Evolutionary conservation across 2,797 vertebrate species (phyloP).

Genomic region (Epinephelus awoara): DNA sequence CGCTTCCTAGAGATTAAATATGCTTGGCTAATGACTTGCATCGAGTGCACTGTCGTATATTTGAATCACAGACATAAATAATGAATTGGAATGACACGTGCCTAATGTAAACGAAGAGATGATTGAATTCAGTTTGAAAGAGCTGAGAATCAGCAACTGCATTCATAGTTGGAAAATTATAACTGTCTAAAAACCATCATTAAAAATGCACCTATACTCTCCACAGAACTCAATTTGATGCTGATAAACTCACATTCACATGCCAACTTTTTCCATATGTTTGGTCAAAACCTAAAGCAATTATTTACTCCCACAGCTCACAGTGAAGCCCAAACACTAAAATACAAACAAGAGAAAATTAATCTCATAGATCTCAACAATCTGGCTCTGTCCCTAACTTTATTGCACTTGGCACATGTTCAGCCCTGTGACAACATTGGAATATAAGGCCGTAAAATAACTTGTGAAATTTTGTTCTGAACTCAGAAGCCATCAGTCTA

Average conservation of each 20-base stretch:
- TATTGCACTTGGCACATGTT: constrained; percentile 31
- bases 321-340: constrained; percentile 3
- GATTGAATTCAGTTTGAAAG: neutral
- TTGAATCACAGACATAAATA: neutral
- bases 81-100: neutral
- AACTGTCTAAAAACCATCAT: neutral
- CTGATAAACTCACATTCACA: constrained; percentile 13
- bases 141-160: neutral
- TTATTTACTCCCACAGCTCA: constrained; percentile 15
- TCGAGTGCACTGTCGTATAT: neutral
- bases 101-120: neutral
- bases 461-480: constrained; percentile 38
- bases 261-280: neutral
- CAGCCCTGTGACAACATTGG: constrained; percentile 37
- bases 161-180: neutral
- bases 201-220: neutral
- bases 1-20: constrained; percentile 24
- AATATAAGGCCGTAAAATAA: constrained; percentile 49
- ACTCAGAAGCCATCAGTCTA: constrained; percentile 27
- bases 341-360: constrained; percentile 14
- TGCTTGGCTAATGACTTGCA: constrained; percentile 11
- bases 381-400: constrained; percentile 21
- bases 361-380: constrained; percentile 12
- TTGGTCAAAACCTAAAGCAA: neutral
- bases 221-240: neutral